Evolutionary conservation across 2,113 vertebrate species (phyloP), one percentile per base, ranked within the genome.

Genomic region (Tiliqua scincoides): DNA sequence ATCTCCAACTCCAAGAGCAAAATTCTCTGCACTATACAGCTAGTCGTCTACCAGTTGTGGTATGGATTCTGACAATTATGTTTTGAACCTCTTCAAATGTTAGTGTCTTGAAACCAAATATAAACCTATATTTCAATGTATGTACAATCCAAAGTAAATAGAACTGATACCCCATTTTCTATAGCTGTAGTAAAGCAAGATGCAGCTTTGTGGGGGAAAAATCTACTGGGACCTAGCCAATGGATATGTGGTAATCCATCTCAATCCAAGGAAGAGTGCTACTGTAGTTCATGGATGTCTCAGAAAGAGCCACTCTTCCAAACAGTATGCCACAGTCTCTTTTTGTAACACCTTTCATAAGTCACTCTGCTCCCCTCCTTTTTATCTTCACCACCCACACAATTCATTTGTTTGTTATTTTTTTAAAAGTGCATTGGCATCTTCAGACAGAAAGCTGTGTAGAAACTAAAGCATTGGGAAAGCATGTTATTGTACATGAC

Each of bases 391-490:
- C 63, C 35, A 68, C 35, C 72, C 21, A 76, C 30, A 82, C 73
- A 67, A 6, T 85, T 77, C 52, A 85, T 77, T 77, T 20, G 35
- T 62, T 77, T 70, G 40, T 54, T 57, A 18, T n/a, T 82, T 71
- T 82, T 83, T 65, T n/a, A n/a, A 76, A 77, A 67, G 52, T 48
- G 62, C n/a, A 12, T 30, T 83, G 63, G 73, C 80, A 71, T 71
- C 32, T 37, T 80, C 43, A 27, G 5, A 78, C 63, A 78, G 52
- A 27, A 87, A 77, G 54, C 65, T 48, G 18, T 35, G 65, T 17
- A 87, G 63, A 78, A 87, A 77, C 59, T 52, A 72, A 62, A 77
- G 65, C 2, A 62, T 83, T 87, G 35, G 59, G 72, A 40, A 40
- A 72, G 68, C 32, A 83, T 72, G 65, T 72, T 71, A 61, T 85